Base-by-base conservation (phyloP, 2,113 vertebrate species). In the Motacilla tschutschensis region DNA sequence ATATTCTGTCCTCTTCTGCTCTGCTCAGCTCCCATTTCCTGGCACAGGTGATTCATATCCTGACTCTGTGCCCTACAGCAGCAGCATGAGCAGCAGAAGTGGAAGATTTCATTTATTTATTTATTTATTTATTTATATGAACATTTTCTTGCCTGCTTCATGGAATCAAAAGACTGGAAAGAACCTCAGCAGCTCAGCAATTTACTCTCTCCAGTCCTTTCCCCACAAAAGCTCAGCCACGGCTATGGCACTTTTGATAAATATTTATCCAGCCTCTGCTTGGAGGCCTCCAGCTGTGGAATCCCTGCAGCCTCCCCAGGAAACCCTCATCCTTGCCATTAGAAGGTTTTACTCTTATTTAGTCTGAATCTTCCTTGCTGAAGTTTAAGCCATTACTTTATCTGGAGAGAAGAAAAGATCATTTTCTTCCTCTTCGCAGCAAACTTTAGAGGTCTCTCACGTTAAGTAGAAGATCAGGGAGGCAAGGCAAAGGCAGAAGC, bases 231-330 rank as follows among this genome's bases (percentile, higher is more conserved):
- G 36, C 51, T 82, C 71, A 90, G 13, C 47, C 40, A 24, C 26
- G 40, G 24, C 55, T 63, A 4, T 81, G 22, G 25, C 55, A 63
- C 16, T 87, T 47, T 8, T 51, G 16, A 73, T 90, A 85, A 79
- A 94, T 89, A 94, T 79, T 92, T 93, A 92, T 82, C 67, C 84
- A 73, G 36, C 33, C 48, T 70, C 72, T 70, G 29, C 67, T 31
- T 65, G 69, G 78, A 90, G 67, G 36, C 22, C 57, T 77, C 92
- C 92, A 77, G 84, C 67, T 91, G 84, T 41, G 63, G 81, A 78
- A 88, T 43, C 50, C 38, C 70, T 62, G 4, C 3, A 2, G 20
- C 55, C 59, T 84, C 75, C 67, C 51, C 64, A 87, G 67, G 72
- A 93, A 90, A 35, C 51, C 25, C 55, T 93, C 64, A 40, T 63